Evolutionary conservation across 2,888 invertebrate genomes (phyloP).

Genomic region (Cerastis leucographa): DNA sequence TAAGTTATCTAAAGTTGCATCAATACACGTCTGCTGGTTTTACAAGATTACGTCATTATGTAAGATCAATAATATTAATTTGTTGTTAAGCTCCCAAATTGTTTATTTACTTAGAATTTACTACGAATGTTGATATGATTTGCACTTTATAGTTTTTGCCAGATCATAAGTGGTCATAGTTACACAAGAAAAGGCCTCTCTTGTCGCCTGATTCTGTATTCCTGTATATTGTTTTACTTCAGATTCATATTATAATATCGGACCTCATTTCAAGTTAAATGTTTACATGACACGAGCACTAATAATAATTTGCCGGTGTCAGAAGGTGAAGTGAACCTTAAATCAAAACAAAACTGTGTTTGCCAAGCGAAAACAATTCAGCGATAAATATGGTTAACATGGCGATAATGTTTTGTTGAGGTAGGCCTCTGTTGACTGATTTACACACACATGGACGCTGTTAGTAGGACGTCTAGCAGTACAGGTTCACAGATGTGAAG

Average conservation of each 20-base stretch:
- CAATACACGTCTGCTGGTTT: background rate
- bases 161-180: background rate
- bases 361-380: conserved; percentile 42
- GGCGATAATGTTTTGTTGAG: conserved; percentile 38
- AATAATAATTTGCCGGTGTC: conserved; percentile 9
- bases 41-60: background rate
- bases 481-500: conserved; percentile 6
- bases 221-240: background rate
- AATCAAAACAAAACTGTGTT: conserved; percentile 48
- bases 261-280: background rate
- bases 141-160: background rate
- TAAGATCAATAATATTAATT: no score
- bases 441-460: conserved; percentile 19
- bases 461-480: conserved; percentile 1
- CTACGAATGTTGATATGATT: background rate
- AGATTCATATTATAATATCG: background rate
- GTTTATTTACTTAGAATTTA: conserved; percentile 3
- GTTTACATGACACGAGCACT: background rate
- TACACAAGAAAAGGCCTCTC: background rate
- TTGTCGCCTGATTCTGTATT: background rate
- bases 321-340: conserved; percentile 31
- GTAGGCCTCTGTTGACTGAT: conserved; percentile 41
- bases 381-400: conserved; percentile 47
- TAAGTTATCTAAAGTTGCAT: background rate
- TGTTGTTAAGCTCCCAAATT: background rate